Evolutionary conservation across 2,888 invertebrate genomes (phyloP).

Genomic region (Cataglyphis livida): DNA sequence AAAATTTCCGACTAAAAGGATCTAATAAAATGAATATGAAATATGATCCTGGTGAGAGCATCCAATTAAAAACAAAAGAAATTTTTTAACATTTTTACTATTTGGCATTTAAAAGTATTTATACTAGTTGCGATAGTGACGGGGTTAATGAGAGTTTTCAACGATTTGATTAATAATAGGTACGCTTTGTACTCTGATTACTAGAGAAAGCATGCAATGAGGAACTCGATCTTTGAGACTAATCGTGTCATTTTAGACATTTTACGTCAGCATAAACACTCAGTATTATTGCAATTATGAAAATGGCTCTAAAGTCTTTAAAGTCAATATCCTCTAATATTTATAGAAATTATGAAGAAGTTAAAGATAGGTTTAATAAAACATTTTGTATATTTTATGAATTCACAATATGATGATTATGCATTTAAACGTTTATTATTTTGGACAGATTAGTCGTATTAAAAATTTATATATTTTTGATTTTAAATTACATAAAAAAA

Average conservation of each 20-base stretch:
- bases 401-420: background rate
- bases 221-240: conserved; percentile 53
- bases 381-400: background rate
- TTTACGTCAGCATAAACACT: background rate
- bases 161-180: conserved; percentile 40
- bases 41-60: conserved; percentile 49
- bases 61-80: conserved; percentile 47
- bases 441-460: background rate
- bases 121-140: conserved; percentile 36
- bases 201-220: conserved; percentile 63
- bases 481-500: background rate
- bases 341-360: conserved; percentile 3
- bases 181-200: conserved; percentile 54
- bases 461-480: background rate
- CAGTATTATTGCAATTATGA: background rate
- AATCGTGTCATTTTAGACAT: conserved; percentile 13
- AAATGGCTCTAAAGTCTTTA: background rate
- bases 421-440: conserved; percentile 14
- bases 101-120: conserved; percentile 19
- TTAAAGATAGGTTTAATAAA: background rate
- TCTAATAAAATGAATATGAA: background rate
- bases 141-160: conserved; percentile 57
- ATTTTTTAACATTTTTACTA: conserved; percentile 13
- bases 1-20: background rate
- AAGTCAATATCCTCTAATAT: background rate